A percentile compares a stretch with the other conserved stretches of the same genome.
Conservation (phyloP, 2,888 invertebrate species). For the Chalcis sispes region DNA sequence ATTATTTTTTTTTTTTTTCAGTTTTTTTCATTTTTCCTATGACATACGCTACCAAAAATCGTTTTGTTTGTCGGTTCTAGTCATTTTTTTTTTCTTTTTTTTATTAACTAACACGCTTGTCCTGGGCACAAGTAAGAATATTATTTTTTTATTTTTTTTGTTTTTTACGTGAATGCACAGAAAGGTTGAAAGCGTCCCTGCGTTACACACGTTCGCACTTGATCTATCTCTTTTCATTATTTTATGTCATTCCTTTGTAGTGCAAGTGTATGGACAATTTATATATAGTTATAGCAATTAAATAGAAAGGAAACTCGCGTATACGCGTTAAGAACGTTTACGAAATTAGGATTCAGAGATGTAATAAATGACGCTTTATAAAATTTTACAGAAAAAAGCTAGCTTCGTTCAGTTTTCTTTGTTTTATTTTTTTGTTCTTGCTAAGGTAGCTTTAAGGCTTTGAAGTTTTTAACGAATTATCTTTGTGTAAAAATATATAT, state of each 20-base stretch:
- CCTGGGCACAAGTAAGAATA: no score
- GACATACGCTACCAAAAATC: slow-evolving; percentile 33
- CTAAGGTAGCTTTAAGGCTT: background rate
- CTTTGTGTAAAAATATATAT: background rate
- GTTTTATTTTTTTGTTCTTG: background rate
- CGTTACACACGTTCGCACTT: background rate
- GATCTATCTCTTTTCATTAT: slow-evolving; percentile 11
- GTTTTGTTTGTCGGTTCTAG: slow-evolving; percentile 28
- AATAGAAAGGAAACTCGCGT: background rate
- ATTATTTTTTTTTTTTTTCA: slow-evolving; percentile 15
- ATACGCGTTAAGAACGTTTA: background rate
- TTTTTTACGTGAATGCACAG: background rate
- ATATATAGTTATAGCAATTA: slow-evolving; percentile 13
- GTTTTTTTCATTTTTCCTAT: slow-evolving; percentile 10
- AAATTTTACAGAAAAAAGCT: background rate
- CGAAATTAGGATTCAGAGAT: slow-evolving; percentile 19
- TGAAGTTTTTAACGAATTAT: slow-evolving; percentile 21
- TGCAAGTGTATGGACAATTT: background rate
- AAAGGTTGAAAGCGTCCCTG: background rate
- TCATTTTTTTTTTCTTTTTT: slow-evolving; percentile 8
- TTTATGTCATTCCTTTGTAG: background rate
- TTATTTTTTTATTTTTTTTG: slow-evolving; percentile 19
- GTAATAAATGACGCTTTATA: slow-evolving; percentile 8
- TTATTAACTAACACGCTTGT: background rate
- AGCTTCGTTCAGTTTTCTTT: no score